Evolutionary conservation across 2,888 invertebrate species (phyloP), one percentile per base, ranked within the genome.

Genomic region (Aelia acuminata): DNA sequence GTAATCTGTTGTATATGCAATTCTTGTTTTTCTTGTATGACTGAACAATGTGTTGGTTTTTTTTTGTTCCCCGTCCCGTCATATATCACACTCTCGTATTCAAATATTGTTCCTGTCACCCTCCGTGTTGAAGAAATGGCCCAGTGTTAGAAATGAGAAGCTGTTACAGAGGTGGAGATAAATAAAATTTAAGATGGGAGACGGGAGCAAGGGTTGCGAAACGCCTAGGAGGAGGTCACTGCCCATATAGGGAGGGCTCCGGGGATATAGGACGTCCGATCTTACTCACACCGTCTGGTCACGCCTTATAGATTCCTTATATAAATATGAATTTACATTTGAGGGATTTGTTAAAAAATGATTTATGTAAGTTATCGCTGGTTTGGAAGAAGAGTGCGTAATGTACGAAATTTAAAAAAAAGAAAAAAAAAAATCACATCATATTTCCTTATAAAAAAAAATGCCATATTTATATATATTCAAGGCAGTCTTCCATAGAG

Each of bases 231-330:
- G 84, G 85, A 85, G 85, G 85, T 85, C 85, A n/a, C 22, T 53
- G 85, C 0, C 85, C 85, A 85, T 85, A 85, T 85, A 85, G 50
- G 85, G 80, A 13, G 85, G n/a, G n/a, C n/a, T n/a, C 85, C 39
- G n/a, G n/a, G 11, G 85, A 85, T 85, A 53, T 85, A 85, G 85
- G 85, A 53, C 85, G n/a, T 39, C 49, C 53, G 3, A 18, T 85
- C 85, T 85, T 85, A 85, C 57, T 85, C 85, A 85, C 53, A 85
- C 85, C 43, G 50, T 85, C 80, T 80, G 80, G 80, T 80, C 80
- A 80, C n/a, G 22, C 15, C n/a, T 80, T 8, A 18, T 3, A 35
- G 18, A 31, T 70, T 70, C 5, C 26, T 57, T 57, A 57, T 26
- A 22, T 50, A 20, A 10, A 48, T 53, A 53, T n/a, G 10, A n/a